phyloP scores from a whole-genome alignment of 2,113 vertebrate genomes.

The Cottus gobio region DNA sequence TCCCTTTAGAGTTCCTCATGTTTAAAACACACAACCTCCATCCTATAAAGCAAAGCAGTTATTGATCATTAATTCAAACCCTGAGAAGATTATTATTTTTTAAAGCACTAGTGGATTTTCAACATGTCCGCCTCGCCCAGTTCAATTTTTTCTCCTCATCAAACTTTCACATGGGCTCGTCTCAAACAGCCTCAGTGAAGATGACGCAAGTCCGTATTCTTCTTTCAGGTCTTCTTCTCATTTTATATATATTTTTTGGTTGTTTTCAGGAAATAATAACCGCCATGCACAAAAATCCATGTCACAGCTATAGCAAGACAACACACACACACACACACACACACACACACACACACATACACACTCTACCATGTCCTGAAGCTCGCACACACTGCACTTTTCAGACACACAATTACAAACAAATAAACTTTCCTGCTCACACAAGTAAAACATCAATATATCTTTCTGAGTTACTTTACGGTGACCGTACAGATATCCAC shows the following conservation, averaged over 20 bases:
- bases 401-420: not conserved
- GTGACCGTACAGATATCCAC: constrained; percentile 24
- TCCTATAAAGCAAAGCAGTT: constrained; percentile 48
- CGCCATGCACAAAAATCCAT: not conserved
- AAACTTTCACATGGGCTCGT: constrained; percentile 26
- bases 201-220: constrained; percentile 47
- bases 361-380: not conserved
- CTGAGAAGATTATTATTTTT: constrained; percentile 1
- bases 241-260: not conserved
- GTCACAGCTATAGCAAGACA: not conserved
- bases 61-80: constrained; percentile 75
- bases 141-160: constrained; percentile 14
- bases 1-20: constrained; percentile 57
- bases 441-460: constrained; percentile 23
- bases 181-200: constrained; percentile 12
- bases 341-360: constrained; percentile 7
- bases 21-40: constrained; percentile 68
- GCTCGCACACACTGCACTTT: not conserved
- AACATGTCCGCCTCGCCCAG: constrained; percentile 10
- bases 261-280: not conserved
- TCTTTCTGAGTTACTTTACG: constrained; percentile 18
- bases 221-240: not conserved
- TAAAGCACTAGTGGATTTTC: constrained; percentile 20
- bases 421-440: not conserved
- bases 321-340: not conserved